These are phyloP conservation scores for Knipowitschia caucasica DNA, from an alignment of 2,797 vertebrate species.

Conservation along the genomic window DNA sequence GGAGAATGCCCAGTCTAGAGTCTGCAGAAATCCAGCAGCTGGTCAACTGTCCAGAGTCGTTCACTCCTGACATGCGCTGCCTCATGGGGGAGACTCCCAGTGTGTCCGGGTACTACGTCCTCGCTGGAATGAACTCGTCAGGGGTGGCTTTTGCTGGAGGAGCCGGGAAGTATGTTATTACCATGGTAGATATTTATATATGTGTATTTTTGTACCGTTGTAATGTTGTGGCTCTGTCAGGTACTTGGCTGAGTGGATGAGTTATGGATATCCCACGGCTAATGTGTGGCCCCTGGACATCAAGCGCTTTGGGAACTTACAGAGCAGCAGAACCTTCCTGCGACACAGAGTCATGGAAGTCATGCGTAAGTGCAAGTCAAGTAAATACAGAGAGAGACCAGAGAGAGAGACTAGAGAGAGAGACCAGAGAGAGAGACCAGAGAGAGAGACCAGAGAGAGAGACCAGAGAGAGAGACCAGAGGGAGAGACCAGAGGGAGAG, in stretches of 20 bases:
- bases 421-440: no score
- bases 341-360: constrained; percentile 98
- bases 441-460: no score
- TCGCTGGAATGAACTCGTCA: constrained; percentile 96
- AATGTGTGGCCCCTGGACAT: constrained; percentile 94
- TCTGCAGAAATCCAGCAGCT: constrained; percentile 89
- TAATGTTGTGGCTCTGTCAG: constrained; percentile 53
- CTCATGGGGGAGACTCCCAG: constrained; percentile 92
- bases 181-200: background rate
- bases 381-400: no score
- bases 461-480: no score
- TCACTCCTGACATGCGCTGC: constrained; percentile 95
- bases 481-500: no score
- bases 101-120: constrained; percentile 84
- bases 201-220: background rate
- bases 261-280: constrained; percentile 87
- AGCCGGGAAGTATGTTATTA: constrained; percentile 86
- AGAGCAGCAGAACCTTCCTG: constrained; percentile 96
- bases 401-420: no score
- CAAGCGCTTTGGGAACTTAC: constrained; percentile 92
- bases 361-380: constrained; percentile 97
- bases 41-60: constrained; percentile 95
- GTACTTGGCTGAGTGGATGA: constrained; percentile 97
- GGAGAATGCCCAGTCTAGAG: constrained; percentile 87
- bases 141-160: constrained; percentile 91